Percentiles rank a stretch among this genome's conserved stretches.
Evolutionary conservation across 2,113 vertebrate genomes (phyloP).

Genomic region (Xiphophorus maculatus): DNA sequence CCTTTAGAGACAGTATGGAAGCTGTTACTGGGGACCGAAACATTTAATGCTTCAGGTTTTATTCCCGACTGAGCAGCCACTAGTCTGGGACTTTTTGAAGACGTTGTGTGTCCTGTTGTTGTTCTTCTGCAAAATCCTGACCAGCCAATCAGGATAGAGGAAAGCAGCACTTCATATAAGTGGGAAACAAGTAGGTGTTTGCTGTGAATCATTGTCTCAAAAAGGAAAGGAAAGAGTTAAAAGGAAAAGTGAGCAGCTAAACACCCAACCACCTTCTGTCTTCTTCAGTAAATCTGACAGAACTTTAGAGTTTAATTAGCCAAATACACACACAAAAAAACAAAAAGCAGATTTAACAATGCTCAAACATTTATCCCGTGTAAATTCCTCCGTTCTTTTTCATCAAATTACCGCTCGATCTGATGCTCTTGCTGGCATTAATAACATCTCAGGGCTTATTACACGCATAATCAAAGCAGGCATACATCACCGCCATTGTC

Average conservation of each 20-base stretch:
- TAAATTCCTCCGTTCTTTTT: not conserved
- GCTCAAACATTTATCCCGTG: not conserved
- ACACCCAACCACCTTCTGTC: not conserved
- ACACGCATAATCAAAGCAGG: constrained; percentile 43
- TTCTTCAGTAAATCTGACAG: not conserved
- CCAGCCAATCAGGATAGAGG: constrained; percentile 79
- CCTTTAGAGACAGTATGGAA: not conserved
- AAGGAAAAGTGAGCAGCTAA: not conserved
- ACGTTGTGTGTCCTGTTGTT: constrained; percentile 23
- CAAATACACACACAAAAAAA: not conserved
- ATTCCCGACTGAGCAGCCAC: constrained; percentile 59
- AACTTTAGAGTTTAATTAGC: not conserved
- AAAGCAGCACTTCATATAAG: constrained; percentile 26
- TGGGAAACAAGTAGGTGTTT: not conserved
- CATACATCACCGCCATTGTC: constrained; percentile 23
- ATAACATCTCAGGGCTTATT: constrained; percentile 73
- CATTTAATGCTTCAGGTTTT: constrained; percentile 1
- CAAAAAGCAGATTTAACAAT: not conserved
- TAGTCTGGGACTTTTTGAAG: constrained; percentile 44
- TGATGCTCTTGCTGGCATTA: constrained; percentile 46
- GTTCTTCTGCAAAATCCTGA: constrained; percentile 76
- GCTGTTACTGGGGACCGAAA: constrained; percentile 15
- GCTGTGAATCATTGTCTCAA: constrained; percentile 38
- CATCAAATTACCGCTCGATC: constrained; percentile 15
- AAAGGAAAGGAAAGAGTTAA: constrained; percentile 1